Evolutionary conservation across 2,888 invertebrate genomes (phyloP).

Genomic region (Seira sanloemensis): DNA sequence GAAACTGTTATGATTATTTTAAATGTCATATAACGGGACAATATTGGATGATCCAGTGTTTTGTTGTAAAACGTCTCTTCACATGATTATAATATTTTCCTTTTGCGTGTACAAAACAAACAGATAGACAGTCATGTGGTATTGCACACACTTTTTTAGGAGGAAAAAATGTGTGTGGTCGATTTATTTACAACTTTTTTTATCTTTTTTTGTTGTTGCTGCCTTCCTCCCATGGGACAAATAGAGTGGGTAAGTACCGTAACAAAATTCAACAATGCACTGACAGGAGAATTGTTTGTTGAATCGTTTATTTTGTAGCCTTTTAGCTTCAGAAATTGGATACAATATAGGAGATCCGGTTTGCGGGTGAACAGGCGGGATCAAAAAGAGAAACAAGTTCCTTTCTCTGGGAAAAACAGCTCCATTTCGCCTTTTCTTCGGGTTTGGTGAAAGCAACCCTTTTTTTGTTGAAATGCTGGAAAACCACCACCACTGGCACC

Average conservation of each 20-base stretch:
- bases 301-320: neutral
- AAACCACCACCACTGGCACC: slow-evolving; percentile 21
- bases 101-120: no score
- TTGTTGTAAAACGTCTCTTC: neutral
- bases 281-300: no score
- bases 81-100: neutral
- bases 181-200: neutral
- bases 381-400: slow-evolving; percentile 9
- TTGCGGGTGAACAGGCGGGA: slow-evolving; percentile 5
- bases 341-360: neutral
- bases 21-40: neutral
- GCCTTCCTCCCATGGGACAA: slow-evolving; percentile 43
- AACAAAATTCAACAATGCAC: slow-evolving; percentile 54
- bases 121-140: no score
- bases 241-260: slow-evolving; percentile 42
- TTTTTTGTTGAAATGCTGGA: slow-evolving; percentile 23
- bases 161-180: no score
- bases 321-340: neutral
- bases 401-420: neutral
- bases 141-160: no score
- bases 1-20: neutral
- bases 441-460: slow-evolving; percentile 26
- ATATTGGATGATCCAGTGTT: neutral
- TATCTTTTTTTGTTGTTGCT: neutral
- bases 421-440: neutral